These are phyloP conservation scores for Otus sunia DNA, from an alignment of 2,113 vertebrate species.

Conservation along the genomic window DNA sequence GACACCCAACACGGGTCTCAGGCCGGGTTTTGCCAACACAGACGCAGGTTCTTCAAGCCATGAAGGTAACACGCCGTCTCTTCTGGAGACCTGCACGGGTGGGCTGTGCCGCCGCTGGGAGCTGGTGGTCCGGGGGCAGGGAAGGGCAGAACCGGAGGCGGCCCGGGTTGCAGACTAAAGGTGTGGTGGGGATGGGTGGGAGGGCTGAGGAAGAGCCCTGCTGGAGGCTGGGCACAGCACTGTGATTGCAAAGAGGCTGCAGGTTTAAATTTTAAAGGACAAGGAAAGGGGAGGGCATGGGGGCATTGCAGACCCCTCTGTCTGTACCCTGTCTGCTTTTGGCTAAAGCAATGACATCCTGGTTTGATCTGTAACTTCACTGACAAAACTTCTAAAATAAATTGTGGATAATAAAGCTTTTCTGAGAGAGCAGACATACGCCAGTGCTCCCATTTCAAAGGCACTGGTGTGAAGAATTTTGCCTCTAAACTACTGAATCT, in stretches of 20 bases:
- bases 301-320: neutral
- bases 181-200: neutral
- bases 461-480: neutral
- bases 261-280: neutral
- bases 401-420: neutral
- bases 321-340: neutral
- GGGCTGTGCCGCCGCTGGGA: neutral
- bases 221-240: neutral
- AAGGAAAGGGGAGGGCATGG: neutral
- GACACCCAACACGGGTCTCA: neutral
- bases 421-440: neutral
- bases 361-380: neutral
- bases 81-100: neutral
- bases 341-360: neutral
- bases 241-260: neutral
- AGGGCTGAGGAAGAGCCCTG: neutral
- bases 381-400: neutral
- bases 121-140: neutral
- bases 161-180: neutral
- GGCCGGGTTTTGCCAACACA: neutral
- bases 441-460: neutral
- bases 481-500: neutral
- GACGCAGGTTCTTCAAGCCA: no score
- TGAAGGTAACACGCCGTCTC: neutral
- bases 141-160: fast-evolving